Evolutionary conservation across 2,888 invertebrate species (phyloP), one percentile per base, ranked within the genome.

Genomic region (Marronus borbonicus): DNA sequence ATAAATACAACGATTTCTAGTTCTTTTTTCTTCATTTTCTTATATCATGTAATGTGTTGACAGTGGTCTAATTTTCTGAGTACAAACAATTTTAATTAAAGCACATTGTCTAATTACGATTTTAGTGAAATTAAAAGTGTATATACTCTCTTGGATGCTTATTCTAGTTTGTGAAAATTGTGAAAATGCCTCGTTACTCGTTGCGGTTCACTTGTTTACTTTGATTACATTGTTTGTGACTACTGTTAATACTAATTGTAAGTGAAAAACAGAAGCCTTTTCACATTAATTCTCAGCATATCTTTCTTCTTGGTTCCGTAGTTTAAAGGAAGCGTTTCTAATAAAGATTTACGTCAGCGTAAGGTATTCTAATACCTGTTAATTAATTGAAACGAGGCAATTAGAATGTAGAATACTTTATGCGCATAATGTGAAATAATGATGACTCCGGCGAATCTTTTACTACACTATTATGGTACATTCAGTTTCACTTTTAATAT

Each of bases 1-100:
- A 28, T 44, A 14, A 74, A 44, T 14, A 49, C 17, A 74, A 74
- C 60, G 72, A 74, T 74, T 74, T 74, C 72, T 74, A 74, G 17
- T 74, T 74, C 49, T 58, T 39, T 72, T 60, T 50, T 10, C 68
- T 68, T 28, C 0, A 68, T 74, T 74, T 60, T 74, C 72, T 74
- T 74, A 49, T 74, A 49, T 24, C 44, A 60, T 39, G 60, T 44
- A 8, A 8, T 8, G 31, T 60, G 72, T 72, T 44, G 36, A 24
- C 39, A 58, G 52, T 55, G 52, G 44, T n/a, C 31, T 69, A 24
- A 69, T 52, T 52, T 69, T 65, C 31, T 60, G 44, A 36, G 12
- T 58, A 36, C 60, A 72, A 60, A 44, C 44, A 44, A 44, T 12
- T 44, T 44, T 8, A 44, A 44, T 12, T 44, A 12, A 8, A 36